Evolutionary conservation across 2,113 vertebrate species (phyloP).

Genomic region (Oryzias javanicus): DNA sequence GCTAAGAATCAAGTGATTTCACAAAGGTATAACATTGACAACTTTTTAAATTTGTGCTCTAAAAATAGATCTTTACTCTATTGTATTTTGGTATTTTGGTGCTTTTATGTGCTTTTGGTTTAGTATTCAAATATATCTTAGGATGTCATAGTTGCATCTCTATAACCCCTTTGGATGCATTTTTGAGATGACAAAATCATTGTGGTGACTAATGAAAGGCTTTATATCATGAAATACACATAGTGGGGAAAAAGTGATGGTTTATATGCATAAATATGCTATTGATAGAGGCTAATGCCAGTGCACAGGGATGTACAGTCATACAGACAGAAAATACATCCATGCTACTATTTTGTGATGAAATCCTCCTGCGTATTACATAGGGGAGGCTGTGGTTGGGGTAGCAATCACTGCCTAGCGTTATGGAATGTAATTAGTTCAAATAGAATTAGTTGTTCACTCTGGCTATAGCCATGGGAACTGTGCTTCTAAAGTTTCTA

Average conservation of each 20-base stretch:
- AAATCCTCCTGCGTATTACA: slow-evolving; percentile 65
- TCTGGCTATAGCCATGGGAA: slow-evolving; percentile 77
- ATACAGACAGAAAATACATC: slow-evolving; percentile 44
- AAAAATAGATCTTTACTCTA: no score
- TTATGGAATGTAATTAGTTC: slow-evolving; percentile 76
- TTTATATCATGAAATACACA: slow-evolving; percentile 23
- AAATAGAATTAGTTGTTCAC: slow-evolving; percentile 78
- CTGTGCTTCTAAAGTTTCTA: slow-evolving; percentile 77
- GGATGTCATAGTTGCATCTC: slow-evolving; percentile 40
- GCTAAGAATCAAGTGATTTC: no score
- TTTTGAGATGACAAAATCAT: slow-evolving; percentile 48
- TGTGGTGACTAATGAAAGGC: slow-evolving; percentile 16
- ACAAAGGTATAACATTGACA: no score
- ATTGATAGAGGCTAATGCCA: slow-evolving; percentile 21
- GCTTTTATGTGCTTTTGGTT: not conserved
- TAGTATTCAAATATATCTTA: not conserved
- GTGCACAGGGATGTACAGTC: slow-evolving; percentile 23
- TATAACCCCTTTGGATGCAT: slow-evolving; percentile 33
- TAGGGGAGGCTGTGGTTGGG: slow-evolving; percentile 49
- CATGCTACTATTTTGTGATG: slow-evolving; percentile 55
- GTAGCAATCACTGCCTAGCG: slow-evolving; percentile 58
- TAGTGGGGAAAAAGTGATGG: slow-evolving; percentile 18
- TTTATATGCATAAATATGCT: slow-evolving; percentile 20
- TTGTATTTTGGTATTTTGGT: not conserved
- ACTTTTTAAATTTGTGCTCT: no score